phyloP scores from a whole-genome alignment of 2,113 vertebrate genomes.

The Platichthys stellatus region DNA sequence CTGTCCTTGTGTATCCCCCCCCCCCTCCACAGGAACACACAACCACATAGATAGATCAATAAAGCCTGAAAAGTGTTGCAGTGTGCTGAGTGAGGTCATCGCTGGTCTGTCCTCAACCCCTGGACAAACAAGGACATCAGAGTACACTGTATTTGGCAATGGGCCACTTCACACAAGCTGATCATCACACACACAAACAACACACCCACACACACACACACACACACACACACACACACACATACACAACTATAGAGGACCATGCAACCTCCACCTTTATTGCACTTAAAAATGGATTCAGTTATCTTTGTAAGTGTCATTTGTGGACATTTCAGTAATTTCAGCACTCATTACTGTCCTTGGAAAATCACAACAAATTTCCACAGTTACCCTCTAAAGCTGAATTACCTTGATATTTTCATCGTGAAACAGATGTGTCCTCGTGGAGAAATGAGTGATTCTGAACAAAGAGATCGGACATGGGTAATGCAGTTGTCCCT shows the following conservation, averaged over 20 bases:
- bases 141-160: slow-evolving; percentile 54
- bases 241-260: slow-evolving; percentile 3
- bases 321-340: background rate
- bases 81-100: slow-evolving; percentile 57
- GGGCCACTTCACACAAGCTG: slow-evolving; percentile 22
- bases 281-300: slow-evolving; percentile 12
- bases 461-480: background rate
- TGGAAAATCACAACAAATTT: slow-evolving; percentile 4
- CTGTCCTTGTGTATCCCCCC: slow-evolving; percentile 28
- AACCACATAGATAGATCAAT: slow-evolving; percentile 61
- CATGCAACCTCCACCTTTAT: slow-evolving; percentile 17
- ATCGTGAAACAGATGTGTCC: background rate
- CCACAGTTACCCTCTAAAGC: too few species aligned
- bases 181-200: slow-evolving; percentile 21
- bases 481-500: slow-evolving; percentile 4
- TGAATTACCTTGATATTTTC: background rate
- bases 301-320: slow-evolving; percentile 1
- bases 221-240: slow-evolving; percentile 29
- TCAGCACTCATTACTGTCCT: background rate
- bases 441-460: background rate
- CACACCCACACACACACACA: slow-evolving; percentile 29
- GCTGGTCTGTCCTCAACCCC: slow-evolving; percentile 61
- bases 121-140: slow-evolving; percentile 58
- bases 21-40: slow-evolving; percentile 31
- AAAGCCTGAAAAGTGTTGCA: slow-evolving; percentile 59